Percentiles rank a stretch among this genome's conserved stretches.
Evolutionary conservation across 2,113 vertebrate species (phyloP).

Genomic region (Propithecus coquereli): DNA sequence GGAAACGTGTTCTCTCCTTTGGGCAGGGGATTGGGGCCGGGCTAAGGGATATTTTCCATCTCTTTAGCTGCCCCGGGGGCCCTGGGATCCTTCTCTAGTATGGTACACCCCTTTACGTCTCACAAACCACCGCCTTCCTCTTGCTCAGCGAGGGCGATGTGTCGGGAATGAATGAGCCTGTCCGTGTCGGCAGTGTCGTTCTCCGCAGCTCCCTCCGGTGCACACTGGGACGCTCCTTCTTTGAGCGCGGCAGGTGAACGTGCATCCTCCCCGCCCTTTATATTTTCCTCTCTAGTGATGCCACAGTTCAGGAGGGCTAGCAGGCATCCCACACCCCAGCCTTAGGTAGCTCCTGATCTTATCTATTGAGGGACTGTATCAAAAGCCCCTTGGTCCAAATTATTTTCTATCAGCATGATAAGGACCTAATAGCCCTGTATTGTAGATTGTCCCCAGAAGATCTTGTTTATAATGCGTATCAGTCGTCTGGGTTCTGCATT

Average conservation of each 20-base stretch:
- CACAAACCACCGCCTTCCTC: background rate
- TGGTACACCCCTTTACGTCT: background rate
- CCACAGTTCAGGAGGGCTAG: background rate
- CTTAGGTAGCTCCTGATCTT: background rate
- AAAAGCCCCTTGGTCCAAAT: background rate
- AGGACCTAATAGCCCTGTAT: background rate
- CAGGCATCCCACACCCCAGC: background rate
- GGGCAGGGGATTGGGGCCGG: accelerated
- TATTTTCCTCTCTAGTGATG: background rate
- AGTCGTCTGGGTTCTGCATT: background rate
- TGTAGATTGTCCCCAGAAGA: background rate
- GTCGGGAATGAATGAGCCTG: background rate
- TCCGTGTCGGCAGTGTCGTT: accelerated
- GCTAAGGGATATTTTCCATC: background rate
- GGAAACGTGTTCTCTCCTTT: background rate
- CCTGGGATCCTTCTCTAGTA: background rate
- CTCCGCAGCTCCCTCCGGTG: background rate
- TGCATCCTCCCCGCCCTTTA: background rate
- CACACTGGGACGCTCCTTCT: background rate
- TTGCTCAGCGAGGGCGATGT: accelerated
- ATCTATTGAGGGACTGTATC: background rate
- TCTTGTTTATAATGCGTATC: background rate
- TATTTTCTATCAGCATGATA: background rate
- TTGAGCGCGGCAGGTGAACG: accelerated
- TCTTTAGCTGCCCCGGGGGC: background rate